phyloP scores from a whole-genome alignment of 2,888 invertebrate species.

The Periphyllus acericola region DNA sequence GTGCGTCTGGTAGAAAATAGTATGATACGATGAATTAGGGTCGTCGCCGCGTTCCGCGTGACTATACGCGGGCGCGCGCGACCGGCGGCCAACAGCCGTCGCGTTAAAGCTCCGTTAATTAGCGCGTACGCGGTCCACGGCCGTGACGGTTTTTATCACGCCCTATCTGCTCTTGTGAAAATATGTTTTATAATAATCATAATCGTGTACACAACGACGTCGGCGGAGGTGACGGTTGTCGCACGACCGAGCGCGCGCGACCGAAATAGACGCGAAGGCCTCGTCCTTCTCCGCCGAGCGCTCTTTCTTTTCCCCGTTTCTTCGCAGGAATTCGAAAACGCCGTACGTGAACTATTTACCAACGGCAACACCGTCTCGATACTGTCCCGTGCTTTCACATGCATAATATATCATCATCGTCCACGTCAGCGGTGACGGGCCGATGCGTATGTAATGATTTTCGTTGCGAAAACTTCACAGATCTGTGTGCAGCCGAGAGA shows the following conservation, averaged over 20 bases:
- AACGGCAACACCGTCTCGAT: too few relatives aligned
- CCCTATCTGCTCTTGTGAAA: conserved; percentile 52
- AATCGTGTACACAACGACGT: not conserved
- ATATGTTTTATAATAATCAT: conserved; percentile 22
- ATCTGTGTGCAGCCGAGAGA: too few relatives aligned
- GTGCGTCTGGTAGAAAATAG: not conserved
- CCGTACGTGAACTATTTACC: too few relatives aligned
- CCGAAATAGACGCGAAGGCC: not conserved
- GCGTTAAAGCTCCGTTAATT: conserved; percentile 54
- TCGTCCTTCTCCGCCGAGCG: too few relatives aligned
- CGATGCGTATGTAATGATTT: too few relatives aligned
- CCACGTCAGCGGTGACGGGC: too few relatives aligned
- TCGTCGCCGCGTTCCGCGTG: conserved; percentile 25
- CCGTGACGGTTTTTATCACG: conserved; percentile 58
- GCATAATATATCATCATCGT: too few relatives aligned
- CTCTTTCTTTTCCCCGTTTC: too few relatives aligned
- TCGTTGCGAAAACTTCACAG: too few relatives aligned
- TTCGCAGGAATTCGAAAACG: too few relatives aligned
- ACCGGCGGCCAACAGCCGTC: not conserved
- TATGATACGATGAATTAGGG: not conserved
- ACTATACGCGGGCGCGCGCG: not conserved
- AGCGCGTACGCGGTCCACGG: conserved; percentile 53
- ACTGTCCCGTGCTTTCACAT: too few relatives aligned
- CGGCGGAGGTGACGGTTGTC: not conserved
- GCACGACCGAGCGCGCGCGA: not conserved